A percentile compares a stretch with the other conserved stretches of the same genome.
These are phyloP conservation scores for Tangara arthus DNA, from an alignment of 2,797 vertebrate species.

Conservation along the genomic window DNA sequence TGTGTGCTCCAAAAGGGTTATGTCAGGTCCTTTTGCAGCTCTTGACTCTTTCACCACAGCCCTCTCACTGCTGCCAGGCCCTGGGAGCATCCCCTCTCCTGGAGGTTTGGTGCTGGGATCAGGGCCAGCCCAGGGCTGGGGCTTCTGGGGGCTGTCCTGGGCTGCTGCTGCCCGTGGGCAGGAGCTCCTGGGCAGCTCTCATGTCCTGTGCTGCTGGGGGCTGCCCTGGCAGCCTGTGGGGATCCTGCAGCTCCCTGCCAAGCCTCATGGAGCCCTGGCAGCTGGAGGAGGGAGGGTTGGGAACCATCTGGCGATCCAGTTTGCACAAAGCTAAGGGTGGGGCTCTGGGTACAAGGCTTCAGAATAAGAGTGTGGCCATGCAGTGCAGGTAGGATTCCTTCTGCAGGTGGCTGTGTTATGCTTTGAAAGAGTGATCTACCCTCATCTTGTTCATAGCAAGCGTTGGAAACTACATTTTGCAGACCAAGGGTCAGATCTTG, in stretches of 20 bases:
- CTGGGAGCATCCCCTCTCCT: not conserved
- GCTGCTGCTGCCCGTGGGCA: not conserved
- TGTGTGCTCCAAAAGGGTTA: not conserved
- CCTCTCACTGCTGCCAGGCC: not conserved
- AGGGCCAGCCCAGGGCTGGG: not conserved
- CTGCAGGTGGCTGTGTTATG: not conserved
- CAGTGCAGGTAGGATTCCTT: not conserved
- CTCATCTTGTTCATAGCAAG: not conserved
- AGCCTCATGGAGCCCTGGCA: not conserved
- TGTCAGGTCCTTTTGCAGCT: not conserved
- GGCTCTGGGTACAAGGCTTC: not conserved
- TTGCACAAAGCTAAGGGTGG: not conserved
- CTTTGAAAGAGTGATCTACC: not conserved
- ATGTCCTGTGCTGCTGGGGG: not conserved
- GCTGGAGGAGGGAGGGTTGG: not conserved
- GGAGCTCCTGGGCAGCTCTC: not conserved
- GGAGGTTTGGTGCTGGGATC: not conserved
- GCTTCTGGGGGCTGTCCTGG: not conserved
- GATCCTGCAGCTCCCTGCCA: accelerated
- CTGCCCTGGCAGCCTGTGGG: not conserved
- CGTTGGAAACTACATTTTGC: not conserved
- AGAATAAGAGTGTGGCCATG: not conserved
- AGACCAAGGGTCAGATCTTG: not conserved
- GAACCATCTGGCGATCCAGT: not conserved
- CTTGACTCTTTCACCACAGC: not conserved